These are phyloP conservation scores for Leptinotarsa rubiginosa DNA, from an alignment of 2,888 invertebrate species.

Conservation along the genomic window DNA sequence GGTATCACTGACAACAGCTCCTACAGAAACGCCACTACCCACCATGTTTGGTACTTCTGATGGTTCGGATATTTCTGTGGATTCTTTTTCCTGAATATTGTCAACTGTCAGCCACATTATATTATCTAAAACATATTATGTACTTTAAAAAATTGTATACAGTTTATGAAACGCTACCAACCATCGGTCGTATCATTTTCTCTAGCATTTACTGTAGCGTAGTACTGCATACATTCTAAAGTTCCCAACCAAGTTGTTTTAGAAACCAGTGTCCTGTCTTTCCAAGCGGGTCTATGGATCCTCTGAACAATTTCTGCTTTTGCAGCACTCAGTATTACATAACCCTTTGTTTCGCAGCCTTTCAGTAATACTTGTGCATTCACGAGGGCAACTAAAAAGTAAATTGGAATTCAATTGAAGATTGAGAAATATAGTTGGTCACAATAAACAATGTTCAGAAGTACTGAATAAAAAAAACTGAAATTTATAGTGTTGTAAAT, in stretches of 20 bases:
- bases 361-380: slow-evolving; percentile 95
- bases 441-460: too few relatives aligned
- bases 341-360: slow-evolving; percentile 96
- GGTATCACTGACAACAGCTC: slow-evolving; percentile 93
- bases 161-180: slow-evolving; percentile 34
- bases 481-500: too few relatives aligned
- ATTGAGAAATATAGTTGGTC: too few relatives aligned
- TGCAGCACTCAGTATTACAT: slow-evolving; percentile 96
- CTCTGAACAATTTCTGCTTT: slow-evolving; percentile 94
- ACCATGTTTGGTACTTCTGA: slow-evolving; percentile 86
- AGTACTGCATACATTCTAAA: slow-evolving; percentile 98
- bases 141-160: background rate
- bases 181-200: slow-evolving; percentile 72
- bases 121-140: slow-evolving; percentile 73
- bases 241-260: slow-evolving; percentile 97
- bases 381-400: slow-evolving; percentile 81
- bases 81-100: slow-evolving; percentile 89
- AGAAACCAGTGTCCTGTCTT: slow-evolving; percentile 85
- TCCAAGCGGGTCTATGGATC: slow-evolving; percentile 87
- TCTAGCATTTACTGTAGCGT: slow-evolving; percentile 93
- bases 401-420: too few relatives aligned
- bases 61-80: slow-evolving; percentile 80
- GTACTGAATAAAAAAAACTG: too few relatives aligned
- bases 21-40: slow-evolving; percentile 95
- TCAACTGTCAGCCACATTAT: slow-evolving; percentile 97